These are phyloP conservation scores for Crotophaga sulcirostris DNA, from an alignment of 2,113 vertebrate species.

Conservation along the genomic window DNA sequence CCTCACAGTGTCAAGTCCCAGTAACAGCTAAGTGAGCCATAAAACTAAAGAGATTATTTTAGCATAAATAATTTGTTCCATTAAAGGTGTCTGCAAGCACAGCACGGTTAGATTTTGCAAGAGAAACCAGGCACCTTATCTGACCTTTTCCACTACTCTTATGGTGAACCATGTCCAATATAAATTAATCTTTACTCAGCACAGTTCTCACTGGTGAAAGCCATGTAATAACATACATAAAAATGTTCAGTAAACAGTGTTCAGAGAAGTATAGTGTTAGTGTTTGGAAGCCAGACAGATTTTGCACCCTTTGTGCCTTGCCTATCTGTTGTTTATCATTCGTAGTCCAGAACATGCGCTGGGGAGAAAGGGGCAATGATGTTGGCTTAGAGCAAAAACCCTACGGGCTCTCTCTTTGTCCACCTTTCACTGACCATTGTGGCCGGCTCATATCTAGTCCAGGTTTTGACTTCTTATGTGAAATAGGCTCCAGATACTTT, in stretches of 20 bases:
- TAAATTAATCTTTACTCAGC: neutral
- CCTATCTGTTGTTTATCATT: neutral
- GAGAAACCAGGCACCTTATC: neutral
- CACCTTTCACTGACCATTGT: neutral
- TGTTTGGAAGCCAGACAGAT: neutral
- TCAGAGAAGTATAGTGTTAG: neutral
- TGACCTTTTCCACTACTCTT: neutral
- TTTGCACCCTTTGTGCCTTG: neutral
- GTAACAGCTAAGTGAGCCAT: neutral
- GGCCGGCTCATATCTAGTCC: neutral
- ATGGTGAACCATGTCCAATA: neutral
- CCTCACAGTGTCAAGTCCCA: neutral
- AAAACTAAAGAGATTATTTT: neutral
- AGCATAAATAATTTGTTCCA: neutral
- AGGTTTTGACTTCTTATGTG: neutral
- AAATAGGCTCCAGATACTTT: neutral
- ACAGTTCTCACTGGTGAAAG: neutral
- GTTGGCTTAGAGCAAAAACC: neutral
- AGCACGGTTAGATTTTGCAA: neutral
- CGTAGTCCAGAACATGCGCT: neutral
- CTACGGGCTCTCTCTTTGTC: neutral
- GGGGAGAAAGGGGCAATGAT: neutral
- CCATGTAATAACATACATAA: neutral
- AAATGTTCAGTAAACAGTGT: neutral
- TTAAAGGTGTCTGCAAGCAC: neutral